Conservation (phyloP, 2,797 vertebrate species). For the Pterois miles region DNA sequence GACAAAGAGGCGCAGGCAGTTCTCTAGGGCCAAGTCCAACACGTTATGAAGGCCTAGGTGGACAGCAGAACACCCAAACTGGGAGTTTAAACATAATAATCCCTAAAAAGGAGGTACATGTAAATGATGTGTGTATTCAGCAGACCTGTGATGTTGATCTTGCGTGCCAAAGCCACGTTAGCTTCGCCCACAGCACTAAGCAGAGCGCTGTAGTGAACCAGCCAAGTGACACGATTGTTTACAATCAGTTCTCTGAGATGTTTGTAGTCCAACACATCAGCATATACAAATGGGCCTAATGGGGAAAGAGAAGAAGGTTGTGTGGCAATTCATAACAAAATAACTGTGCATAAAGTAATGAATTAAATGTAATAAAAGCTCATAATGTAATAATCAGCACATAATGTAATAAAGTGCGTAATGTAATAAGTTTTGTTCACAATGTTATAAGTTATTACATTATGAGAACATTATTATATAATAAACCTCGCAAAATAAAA, state of each 20-base stretch:
- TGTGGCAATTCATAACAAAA: not conserved
- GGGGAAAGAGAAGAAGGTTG: not conserved
- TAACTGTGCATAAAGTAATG: not conserved
- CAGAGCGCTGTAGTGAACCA: slow-evolving; percentile 86
- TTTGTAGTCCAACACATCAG: slow-evolving; percentile 85
- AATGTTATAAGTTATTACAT: not conserved
- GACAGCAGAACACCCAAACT: slow-evolving; percentile 12
- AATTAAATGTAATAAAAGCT: not conserved
- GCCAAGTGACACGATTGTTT: slow-evolving; percentile 83
- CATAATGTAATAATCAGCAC: too few species aligned
- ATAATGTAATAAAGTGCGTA: not conserved
- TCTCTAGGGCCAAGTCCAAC: slow-evolving; percentile 84
- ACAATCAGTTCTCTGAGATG: slow-evolving; percentile 83
- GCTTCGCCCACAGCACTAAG: slow-evolving; percentile 85
- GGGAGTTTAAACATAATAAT: not conserved
- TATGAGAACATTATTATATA: not conserved
- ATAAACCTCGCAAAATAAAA: not conserved
- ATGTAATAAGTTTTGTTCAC: not conserved
- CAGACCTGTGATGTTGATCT: slow-evolving; percentile 86
- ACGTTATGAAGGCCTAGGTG: slow-evolving; percentile 84
- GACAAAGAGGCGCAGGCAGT: slow-evolving; percentile 85
- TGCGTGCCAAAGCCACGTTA: slow-evolving; percentile 82
- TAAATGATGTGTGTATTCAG: not conserved
- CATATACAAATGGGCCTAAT: slow-evolving; percentile 85
- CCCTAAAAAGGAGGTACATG: not conserved